Conservation (phyloP, 2,113 vertebrate species). For the Mionectes macconnelli region DNA sequence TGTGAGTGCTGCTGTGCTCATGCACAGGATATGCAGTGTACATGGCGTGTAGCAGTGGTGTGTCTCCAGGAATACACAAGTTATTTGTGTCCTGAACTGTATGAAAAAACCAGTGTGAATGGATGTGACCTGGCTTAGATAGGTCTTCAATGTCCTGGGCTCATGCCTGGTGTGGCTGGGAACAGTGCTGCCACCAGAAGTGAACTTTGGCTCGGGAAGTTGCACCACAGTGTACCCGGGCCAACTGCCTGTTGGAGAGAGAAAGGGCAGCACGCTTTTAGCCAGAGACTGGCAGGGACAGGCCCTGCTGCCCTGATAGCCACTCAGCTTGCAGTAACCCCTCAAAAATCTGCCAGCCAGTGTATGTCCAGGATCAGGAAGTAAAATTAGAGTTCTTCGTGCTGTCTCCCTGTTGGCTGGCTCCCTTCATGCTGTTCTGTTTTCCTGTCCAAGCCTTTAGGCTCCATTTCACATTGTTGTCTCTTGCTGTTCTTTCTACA, state of each 20-base stretch:
- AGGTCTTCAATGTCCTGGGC: background rate
- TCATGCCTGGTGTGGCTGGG: rapidly evolving
- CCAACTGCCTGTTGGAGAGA: background rate
- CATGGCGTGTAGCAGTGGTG: rapidly evolving
- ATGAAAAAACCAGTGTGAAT: background rate
- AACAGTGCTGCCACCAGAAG: background rate
- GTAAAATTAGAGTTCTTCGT: background rate
- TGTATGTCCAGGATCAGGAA: background rate
- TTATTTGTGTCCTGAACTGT: background rate
- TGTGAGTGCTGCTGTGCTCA: background rate
- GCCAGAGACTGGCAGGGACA: background rate
- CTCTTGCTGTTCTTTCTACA: background rate
- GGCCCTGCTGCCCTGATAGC: background rate
- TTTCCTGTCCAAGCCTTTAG: background rate
- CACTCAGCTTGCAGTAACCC: background rate
- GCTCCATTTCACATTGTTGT: background rate
- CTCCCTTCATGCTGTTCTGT: no score
- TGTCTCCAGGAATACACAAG: rapidly evolving
- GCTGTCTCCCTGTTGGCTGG: rapidly evolving
- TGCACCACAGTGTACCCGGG: rapidly evolving
- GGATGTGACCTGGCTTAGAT: background rate
- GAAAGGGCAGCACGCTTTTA: background rate
- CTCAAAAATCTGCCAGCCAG: background rate
- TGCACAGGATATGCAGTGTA: rapidly evolving
- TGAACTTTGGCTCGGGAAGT: background rate